These are phyloP conservation scores for Oegoconia quadripuncta DNA, from an alignment of 2,888 invertebrate species.

Conservation along the genomic window DNA sequence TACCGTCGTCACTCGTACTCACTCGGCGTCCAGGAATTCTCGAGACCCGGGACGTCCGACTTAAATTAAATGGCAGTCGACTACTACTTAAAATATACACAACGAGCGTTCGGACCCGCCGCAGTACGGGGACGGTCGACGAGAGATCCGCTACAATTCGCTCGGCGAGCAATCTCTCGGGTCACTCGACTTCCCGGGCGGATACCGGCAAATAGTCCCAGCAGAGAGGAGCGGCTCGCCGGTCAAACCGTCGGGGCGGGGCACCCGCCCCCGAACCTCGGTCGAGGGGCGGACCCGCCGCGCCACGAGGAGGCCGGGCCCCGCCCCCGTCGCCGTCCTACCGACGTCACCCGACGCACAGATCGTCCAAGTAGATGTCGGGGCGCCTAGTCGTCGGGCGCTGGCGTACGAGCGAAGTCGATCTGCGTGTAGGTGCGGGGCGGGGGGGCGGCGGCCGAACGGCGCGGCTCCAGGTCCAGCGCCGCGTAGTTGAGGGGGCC, in stretches of 20 bases:
- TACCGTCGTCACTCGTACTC: neutral
- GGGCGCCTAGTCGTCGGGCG: conserved; percentile 58
- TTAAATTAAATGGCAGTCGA: conserved; percentile 44
- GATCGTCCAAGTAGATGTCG: conserved; percentile 23
- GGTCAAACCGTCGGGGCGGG: no score
- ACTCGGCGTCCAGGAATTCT: neutral
- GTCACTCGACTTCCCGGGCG: no score
- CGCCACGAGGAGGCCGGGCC: neutral
- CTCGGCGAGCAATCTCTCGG: no score
- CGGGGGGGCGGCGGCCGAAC: conserved; percentile 50
- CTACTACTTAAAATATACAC: conserved; percentile 25
- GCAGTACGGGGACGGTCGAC: neutral
- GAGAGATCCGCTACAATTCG: neutral
- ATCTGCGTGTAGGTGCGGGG: conserved; percentile 87
- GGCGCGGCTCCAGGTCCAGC: conserved; percentile 62
- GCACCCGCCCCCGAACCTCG: no score
- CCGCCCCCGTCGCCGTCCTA: neutral
- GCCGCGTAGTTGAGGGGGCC: conserved; percentile 60
- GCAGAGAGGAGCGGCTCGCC: no score
- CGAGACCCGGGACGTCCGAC: neutral
- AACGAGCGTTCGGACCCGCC: conserved; percentile 2
- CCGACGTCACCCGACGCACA: conserved; percentile 18
- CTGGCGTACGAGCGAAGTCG: conserved; percentile 87
- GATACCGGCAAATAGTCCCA: no score
- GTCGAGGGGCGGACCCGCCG: no score